Base-by-base conservation (phyloP, 2,797 vertebrate genomes). In the Columba guinea region DNA sequence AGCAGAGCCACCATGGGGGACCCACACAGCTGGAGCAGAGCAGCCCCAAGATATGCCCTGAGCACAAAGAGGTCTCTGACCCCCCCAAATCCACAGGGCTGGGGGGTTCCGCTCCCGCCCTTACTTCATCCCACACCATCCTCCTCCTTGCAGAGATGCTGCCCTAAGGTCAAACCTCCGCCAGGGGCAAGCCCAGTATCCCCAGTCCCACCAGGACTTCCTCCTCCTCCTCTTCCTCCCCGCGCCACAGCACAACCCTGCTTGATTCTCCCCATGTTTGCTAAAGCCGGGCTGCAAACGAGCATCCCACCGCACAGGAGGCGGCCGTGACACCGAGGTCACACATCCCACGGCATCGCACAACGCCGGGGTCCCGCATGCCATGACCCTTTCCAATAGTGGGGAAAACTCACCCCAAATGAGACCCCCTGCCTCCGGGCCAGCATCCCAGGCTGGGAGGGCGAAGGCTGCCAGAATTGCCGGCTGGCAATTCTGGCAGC, bases 201-300 rank as follows among this genome's bases (percentile, higher is more conserved):
- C 63, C 52, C 7, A 3, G 3, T 81, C 46, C 69, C 63, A 34
- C 13, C 53, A 5, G 21, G 49, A 34, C 5, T 20, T 84, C 79
- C 30, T 87, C 71, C 27, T 35, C 60, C 44, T 78, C 56, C 63
- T 79, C 85, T 51, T 90, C 89, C 85, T 90, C 74, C 75, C 82
- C 48, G 49, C 53, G 0, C 63, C 49, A 41, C 34, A 1, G 69
- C 74, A 28, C 23, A 58, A 68, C 70, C 53, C 70, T 14, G 17
- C 73, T 46, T 7, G 3, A 37, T 51, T 56, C 67, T 75, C 62
- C 78, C 15, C 26, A 12, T 21, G 2, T 64, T 65, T 81, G 5
- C 71, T 32, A 62, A 84, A 49, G 14, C 48, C 83, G 7, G n/a
- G 37, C 87, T 77, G 69, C 53, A 44, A 70, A 87, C 55, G 70